These are phyloP conservation scores for Oxytorus armatus DNA, from an alignment of 2,888 invertebrate genomes.

Conservation along the genomic window DNA sequence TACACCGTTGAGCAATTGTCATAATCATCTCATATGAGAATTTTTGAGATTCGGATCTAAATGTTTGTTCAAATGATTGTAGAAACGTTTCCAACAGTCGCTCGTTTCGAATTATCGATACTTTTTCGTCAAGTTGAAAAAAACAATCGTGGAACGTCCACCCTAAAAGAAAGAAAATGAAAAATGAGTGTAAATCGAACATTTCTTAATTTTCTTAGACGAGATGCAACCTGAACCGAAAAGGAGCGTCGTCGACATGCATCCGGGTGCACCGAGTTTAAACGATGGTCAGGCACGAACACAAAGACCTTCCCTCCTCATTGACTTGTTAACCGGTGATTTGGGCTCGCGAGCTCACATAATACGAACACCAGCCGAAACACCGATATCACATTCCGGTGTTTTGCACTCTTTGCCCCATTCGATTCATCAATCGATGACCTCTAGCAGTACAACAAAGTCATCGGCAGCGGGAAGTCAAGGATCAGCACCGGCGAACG, in stretches of 20 bases:
- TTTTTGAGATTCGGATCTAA: no score
- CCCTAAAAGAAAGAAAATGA: no score
- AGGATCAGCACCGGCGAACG: slow-evolving; percentile 71
- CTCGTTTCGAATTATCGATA: no score
- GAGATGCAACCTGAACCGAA: slow-evolving; percentile 82
- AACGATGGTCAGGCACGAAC: slow-evolving; percentile 83
- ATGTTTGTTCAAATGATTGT: no score
- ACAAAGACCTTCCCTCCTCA: slow-evolving; percentile 89
- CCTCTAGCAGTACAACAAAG: slow-evolving; percentile 76
- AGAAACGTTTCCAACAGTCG: no score
- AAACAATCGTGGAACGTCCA: no score
- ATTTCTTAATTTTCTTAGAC: slow-evolving; percentile 74
- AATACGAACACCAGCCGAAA: slow-evolving; percentile 80
- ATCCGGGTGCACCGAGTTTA: slow-evolving; percentile 73
- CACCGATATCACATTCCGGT: slow-evolving; percentile 79
- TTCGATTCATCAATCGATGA: slow-evolving; percentile 78
- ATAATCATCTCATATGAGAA: no score
- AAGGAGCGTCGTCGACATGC: slow-evolving; percentile 81
- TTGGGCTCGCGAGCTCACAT: slow-evolving; percentile 79
- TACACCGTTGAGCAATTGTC: no score
- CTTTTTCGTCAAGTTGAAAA: no score
- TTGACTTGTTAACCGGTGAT: slow-evolving; percentile 89
- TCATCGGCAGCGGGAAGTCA: slow-evolving; percentile 71
- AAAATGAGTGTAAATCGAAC: no score
- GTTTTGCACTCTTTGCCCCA: slow-evolving; percentile 74